Conservation (phyloP, 2,888 invertebrate genomes). For the Acleris holmiana region DNA sequence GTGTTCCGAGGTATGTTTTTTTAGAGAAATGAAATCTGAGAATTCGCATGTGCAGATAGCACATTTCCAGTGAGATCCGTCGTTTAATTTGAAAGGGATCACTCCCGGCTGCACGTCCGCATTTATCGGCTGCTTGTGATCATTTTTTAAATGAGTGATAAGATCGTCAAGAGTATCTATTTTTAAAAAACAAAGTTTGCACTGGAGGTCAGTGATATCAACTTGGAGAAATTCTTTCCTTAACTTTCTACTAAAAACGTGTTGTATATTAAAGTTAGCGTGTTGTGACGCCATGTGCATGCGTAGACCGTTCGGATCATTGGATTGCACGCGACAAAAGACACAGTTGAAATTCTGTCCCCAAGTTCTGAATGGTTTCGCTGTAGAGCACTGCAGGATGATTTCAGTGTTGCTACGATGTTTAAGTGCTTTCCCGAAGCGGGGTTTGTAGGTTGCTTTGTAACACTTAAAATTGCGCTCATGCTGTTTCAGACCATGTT, state of each 20-base stretch:
- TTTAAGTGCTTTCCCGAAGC: constrained; percentile 73
- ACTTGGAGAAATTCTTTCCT: constrained; percentile 75
- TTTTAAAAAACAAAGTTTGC: constrained; percentile 70
- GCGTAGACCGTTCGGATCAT: constrained; percentile 73
- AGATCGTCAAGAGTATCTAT: constrained; percentile 72
- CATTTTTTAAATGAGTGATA: constrained; percentile 69
- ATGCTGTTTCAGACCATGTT: constrained; percentile 72
- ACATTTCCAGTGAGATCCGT: constrained; percentile 73
- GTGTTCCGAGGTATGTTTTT: constrained; percentile 74
- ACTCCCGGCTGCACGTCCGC: constrained; percentile 75
- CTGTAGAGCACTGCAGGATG: constrained; percentile 75
- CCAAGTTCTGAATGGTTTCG: constrained; percentile 76
- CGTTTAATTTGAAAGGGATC: constrained; percentile 72
- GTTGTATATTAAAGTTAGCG: constrained; percentile 70
- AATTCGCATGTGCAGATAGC: constrained; percentile 74
- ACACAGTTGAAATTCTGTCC: constrained; percentile 78
- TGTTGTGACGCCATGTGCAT: constrained; percentile 74
- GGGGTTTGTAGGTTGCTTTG: constrained; percentile 72
- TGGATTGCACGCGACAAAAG: constrained; percentile 73
- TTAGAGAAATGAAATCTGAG: constrained; percentile 69
- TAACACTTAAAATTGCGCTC: constrained; percentile 75
- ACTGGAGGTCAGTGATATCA: constrained; percentile 75
- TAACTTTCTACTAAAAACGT: constrained; percentile 72
- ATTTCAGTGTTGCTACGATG: constrained; percentile 76
- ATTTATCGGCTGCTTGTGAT: constrained; percentile 75